Conservation (phyloP, 2,797 vertebrate species). For the Eulemur albifrons region DNA sequence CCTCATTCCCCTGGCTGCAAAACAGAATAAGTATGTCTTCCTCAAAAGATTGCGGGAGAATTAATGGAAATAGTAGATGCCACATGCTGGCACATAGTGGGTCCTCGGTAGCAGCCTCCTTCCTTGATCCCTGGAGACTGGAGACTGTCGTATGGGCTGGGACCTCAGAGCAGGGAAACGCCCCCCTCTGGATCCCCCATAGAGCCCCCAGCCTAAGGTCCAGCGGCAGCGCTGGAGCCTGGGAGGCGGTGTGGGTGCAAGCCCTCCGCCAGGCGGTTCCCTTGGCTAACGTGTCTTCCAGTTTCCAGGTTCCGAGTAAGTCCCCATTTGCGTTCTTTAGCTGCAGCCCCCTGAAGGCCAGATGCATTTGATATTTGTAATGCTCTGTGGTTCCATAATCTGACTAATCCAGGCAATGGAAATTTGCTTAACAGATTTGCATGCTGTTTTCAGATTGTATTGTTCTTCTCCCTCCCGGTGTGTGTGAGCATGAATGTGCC, state of each 20-base stretch:
- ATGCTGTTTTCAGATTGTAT: constrained; percentile 81
- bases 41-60: not conserved
- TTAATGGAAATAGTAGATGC: not conserved
- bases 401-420: constrained; percentile 83
- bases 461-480: constrained; percentile 79
- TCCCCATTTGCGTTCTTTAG: not conserved
- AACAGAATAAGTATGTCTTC: not conserved
- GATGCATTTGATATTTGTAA: constrained; percentile 77
- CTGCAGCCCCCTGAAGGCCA: constrained; percentile 52
- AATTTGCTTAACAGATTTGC: constrained; percentile 85
- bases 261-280: not conserved
- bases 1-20: not conserved
- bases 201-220: not conserved
- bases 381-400: constrained; percentile 75
- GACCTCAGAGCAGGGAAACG: not conserved
- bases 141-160: not conserved
- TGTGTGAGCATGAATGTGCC: constrained; percentile 91
- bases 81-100: not conserved
- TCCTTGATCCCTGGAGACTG: not conserved
- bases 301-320: constrained; percentile 63
- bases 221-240: not conserved
- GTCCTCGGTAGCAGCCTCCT: not conserved
- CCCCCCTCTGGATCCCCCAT: too few relatives aligned
- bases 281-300: constrained; percentile 59
- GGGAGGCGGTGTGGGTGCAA: not conserved